Evolutionary conservation across 2,113 vertebrate genomes (phyloP).

Genomic region (Gymnobelideus leadbeateri): DNA sequence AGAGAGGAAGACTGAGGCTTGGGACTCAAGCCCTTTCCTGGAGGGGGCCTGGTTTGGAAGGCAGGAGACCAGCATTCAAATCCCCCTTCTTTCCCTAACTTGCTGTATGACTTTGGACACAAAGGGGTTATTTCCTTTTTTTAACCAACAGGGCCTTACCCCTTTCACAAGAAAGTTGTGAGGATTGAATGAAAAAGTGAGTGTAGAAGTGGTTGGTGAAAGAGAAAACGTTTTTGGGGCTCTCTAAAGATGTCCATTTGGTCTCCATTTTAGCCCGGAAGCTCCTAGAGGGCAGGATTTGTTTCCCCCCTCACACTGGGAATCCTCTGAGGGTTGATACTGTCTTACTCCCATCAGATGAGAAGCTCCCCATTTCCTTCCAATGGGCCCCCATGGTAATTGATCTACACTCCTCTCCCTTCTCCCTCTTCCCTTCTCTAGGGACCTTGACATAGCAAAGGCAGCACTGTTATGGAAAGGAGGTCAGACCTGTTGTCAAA

Average conservation of each 20-base stretch:
- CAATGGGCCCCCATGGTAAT: not conserved
- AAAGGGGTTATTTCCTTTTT: not conserved
- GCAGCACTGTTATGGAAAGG: not conserved
- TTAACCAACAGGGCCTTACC: not conserved
- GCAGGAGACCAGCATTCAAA: not conserved
- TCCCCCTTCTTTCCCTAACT: not conserved
- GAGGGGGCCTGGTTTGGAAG: not conserved
- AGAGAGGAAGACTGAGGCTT: not conserved
- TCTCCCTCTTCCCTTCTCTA: not conserved
- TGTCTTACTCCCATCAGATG: not conserved
- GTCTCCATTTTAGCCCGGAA: not conserved
- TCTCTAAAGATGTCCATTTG: not conserved
- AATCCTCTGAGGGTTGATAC: not conserved
- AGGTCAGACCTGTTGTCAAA: not conserved
- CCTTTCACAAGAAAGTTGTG: not conserved
- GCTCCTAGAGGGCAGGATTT: not conserved
- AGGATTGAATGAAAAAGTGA: not conserved
- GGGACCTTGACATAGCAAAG: not conserved
- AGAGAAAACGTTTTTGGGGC: not conserved
- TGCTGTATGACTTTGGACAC: not conserved
- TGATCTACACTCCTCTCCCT: not conserved
- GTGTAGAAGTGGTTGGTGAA: not conserved
- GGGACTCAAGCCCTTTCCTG: not conserved
- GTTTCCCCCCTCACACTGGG: not conserved
- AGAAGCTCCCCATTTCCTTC: not conserved